Conservation (phyloP, 2,888 invertebrate species). For the Carabus problematicus region DNA sequence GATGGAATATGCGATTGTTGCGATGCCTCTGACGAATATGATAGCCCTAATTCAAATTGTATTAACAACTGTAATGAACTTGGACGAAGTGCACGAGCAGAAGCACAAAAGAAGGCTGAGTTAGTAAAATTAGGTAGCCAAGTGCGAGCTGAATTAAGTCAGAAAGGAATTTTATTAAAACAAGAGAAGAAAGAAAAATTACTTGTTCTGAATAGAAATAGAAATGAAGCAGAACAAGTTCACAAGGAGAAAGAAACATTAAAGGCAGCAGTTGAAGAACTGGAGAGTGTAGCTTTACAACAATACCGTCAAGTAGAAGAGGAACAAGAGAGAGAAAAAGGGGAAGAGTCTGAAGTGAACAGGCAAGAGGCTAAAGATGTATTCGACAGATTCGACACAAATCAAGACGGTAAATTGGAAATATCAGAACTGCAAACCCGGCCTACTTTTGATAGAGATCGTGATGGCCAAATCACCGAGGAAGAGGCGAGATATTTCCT, state of each 20-base stretch:
- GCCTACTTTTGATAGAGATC: slow-evolving; percentile 85
- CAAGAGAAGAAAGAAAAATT: slow-evolving; percentile 76
- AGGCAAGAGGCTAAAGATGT: slow-evolving; percentile 73
- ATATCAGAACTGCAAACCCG: slow-evolving; percentile 73
- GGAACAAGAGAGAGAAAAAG: slow-evolving; percentile 65
- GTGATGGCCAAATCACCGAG: slow-evolving; percentile 84
- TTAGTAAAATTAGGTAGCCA: slow-evolving; percentile 81
- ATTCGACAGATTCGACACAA: slow-evolving; percentile 81
- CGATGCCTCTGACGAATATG: slow-evolving; percentile 88
- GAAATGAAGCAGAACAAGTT: slow-evolving; percentile 78
- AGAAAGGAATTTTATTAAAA: slow-evolving; percentile 75
- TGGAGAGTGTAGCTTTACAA: slow-evolving; percentile 78
- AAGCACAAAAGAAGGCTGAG: slow-evolving; percentile 75
- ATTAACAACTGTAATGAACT: slow-evolving; percentile 81
- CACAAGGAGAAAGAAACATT: slow-evolving; percentile 78
- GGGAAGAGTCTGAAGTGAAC: slow-evolving; percentile 65
- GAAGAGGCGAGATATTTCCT: slow-evolving; percentile 85
- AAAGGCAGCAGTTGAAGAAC: slow-evolving; percentile 75
- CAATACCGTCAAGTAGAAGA: slow-evolving; percentile 76
- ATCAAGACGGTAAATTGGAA: slow-evolving; percentile 78
- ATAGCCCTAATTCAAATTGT: slow-evolving; percentile 67
- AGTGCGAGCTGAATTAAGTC: slow-evolving; percentile 75
- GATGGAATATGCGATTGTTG: slow-evolving; percentile 96
- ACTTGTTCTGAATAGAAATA: slow-evolving; percentile 73
- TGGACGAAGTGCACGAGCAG: slow-evolving; percentile 76